Evolutionary conservation across 2,888 invertebrate species (phyloP).

Genomic region (Xestia xanthographa): DNA sequence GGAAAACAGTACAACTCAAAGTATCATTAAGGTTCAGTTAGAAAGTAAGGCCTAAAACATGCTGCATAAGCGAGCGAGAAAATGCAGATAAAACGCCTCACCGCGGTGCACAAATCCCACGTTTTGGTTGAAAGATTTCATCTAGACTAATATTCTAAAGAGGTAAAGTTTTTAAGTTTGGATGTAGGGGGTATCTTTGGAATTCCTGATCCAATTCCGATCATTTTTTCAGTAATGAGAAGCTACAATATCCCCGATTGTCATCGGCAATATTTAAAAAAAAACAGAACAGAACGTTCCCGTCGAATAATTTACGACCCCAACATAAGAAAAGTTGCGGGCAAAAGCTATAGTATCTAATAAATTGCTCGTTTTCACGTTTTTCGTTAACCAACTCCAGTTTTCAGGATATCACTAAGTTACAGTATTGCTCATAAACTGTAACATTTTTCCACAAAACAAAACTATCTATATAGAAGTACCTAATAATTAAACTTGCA

Average conservation of each 20-base stretch:
- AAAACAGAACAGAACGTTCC: not conserved
- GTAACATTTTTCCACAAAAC: not conserved
- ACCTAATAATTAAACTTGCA: no score
- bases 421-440: not conserved
- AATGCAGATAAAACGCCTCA: conserved; percentile 1
- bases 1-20: conserved; percentile 77
- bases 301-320: not conserved
- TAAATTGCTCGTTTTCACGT: not conserved
- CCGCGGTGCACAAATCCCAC: not conserved
- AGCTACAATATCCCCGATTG: not conserved
- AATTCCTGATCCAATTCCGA: not conserved
- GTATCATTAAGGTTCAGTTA: conserved; percentile 79
- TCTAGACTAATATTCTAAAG: not conserved
- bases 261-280: not conserved
- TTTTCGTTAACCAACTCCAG: not conserved
- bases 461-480: not conserved
- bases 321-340: not conserved
- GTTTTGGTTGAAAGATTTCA: not conserved
- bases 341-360: not conserved
- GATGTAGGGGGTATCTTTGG: not conserved
- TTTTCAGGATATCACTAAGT: not conserved
- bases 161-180: not conserved
- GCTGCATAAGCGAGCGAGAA: conserved; percentile 38
- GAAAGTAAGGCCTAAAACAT: conserved; percentile 53
- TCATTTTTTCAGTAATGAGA: not conserved